Percentiles rank a stretch among this genome's conserved stretches.
phyloP scores from a whole-genome alignment of 1,140 invertebrate genomes.

The Telenomus remus region DNA sequence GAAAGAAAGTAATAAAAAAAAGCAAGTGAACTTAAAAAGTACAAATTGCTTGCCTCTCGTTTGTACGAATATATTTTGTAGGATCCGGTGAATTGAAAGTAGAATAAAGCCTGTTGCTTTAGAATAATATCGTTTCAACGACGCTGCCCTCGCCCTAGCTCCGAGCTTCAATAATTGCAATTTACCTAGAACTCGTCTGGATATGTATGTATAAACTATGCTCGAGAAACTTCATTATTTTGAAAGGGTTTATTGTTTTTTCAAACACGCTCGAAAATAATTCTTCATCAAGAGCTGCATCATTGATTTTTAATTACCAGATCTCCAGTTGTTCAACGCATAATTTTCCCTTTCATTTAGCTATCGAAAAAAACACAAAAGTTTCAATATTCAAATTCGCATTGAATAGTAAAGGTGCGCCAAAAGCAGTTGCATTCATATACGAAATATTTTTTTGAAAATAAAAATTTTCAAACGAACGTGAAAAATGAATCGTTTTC shows the following conservation, averaged over 20 bases:
- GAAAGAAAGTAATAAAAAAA: constrained; percentile 24
- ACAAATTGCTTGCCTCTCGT: constrained; percentile 19
- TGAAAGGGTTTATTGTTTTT: constrained; percentile 25
- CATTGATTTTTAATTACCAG: constrained; percentile 5
- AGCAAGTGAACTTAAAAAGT: constrained; percentile 24
- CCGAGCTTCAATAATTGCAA: constrained; percentile 38
- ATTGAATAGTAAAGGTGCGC: no score
- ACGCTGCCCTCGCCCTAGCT: not conserved
- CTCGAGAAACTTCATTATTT: constrained; percentile 13
- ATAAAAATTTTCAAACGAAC: no score
- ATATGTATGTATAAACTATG: constrained; percentile 26
- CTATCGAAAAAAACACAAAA: no score
- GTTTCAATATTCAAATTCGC: no score
- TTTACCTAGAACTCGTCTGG: constrained; percentile 29
- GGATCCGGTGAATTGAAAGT: constrained; percentile 45
- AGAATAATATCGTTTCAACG: constrained; percentile 44
- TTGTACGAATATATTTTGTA: constrained; percentile 21
- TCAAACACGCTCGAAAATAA: not conserved
- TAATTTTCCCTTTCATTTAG: no score
- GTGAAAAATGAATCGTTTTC: no score
- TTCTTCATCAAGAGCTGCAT: not conserved
- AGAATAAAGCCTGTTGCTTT: constrained; percentile 51
- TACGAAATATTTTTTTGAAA: no score
- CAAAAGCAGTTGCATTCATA: no score
- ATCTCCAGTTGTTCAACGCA: no score